phyloP scores from a whole-genome alignment of 2,797 vertebrate species.

The Hemibagrus guttatus region DNA sequence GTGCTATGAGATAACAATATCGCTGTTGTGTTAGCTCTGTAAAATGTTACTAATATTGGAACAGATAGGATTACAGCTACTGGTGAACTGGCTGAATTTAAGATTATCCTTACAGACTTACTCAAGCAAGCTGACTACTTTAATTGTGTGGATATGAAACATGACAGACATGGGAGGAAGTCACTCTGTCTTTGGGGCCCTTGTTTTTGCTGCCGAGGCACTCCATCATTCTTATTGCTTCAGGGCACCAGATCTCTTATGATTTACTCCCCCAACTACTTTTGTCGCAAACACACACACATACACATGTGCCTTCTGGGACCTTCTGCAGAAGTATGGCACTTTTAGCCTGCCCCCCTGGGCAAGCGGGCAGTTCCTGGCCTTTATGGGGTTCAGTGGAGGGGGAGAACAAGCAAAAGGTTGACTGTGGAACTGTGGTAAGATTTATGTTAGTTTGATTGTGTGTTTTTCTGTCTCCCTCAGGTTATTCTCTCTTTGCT shows the following conservation, averaged over 20 bases:
- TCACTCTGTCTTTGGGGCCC: conserved; percentile 59
- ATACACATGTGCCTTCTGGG: conserved; percentile 38
- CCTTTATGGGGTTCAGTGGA: conserved; percentile 41
- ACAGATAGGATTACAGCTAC: conserved; percentile 72
- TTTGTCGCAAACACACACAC: conserved; percentile 33
- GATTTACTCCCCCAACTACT: conserved; percentile 29
- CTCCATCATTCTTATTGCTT: conserved; percentile 62
- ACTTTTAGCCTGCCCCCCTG: conserved; percentile 32
- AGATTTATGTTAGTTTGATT: conserved; percentile 27
- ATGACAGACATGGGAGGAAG: conserved; percentile 61
- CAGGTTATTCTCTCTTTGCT: neutral
- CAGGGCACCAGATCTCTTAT: conserved; percentile 56
- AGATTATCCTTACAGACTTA: conserved; percentile 44
- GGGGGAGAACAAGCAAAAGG: conserved; percentile 40
- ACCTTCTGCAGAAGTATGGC: conserved; percentile 45
- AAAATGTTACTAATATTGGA: conserved; percentile 70
- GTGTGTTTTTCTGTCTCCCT: neutral
- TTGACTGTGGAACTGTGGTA: conserved; percentile 23
- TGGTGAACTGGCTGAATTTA: conserved; percentile 60
- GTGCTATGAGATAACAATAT: conserved; percentile 60
- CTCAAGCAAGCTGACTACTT: conserved; percentile 64
- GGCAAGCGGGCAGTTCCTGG: conserved; percentile 46
- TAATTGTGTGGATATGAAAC: conserved; percentile 70
- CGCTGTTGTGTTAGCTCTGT: conserved; percentile 66
- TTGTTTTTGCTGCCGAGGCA: conserved; percentile 62